Conservation (phyloP, 53 echinoderm and acorn worm genomes). For the Patiria pectinifera region DNA sequence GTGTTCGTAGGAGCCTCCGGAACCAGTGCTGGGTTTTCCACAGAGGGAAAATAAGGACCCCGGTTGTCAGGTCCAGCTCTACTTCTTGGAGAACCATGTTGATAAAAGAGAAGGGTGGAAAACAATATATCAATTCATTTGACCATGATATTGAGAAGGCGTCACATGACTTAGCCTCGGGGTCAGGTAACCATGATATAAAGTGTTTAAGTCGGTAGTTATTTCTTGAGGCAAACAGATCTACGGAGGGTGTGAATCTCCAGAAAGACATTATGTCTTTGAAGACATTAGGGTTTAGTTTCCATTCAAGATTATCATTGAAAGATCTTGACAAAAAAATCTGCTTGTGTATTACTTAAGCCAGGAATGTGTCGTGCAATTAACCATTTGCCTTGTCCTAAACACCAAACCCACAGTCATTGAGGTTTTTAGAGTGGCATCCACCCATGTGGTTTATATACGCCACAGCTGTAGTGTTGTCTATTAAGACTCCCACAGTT, state of each 20-base stretch:
- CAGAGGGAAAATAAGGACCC: constrained; percentile 51
- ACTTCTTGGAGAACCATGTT: constrained; percentile 11
- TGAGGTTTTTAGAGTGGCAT: not conserved
- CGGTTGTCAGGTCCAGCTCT: not conserved
- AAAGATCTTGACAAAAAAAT: not conserved
- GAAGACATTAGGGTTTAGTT: not conserved
- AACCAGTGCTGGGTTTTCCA: constrained; percentile 71
- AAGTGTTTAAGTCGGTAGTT: not conserved
- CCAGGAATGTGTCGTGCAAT: constrained; percentile 7
- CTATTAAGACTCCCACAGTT: constrained; percentile 20
- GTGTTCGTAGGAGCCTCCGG: constrained; percentile 7
- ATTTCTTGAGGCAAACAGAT: constrained; percentile 10
- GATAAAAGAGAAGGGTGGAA: constrained; percentile 6
- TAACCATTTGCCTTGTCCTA: not conserved
- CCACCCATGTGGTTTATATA: constrained; percentile 27
- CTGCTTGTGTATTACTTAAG: not conserved
- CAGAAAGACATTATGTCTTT: not conserved
- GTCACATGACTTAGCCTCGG: not conserved
- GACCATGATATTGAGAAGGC: not conserved
- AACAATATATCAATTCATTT: not conserved
- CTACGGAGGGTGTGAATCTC: not conserved
- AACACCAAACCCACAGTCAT: constrained; percentile 14
- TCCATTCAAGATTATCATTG: constrained; percentile 23
- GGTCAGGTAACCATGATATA: constrained; percentile 14
- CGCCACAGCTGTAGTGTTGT: constrained; percentile 12